Conservation (phyloP, 2,113 vertebrate species). For the Elgaria multicarinata region DNA sequence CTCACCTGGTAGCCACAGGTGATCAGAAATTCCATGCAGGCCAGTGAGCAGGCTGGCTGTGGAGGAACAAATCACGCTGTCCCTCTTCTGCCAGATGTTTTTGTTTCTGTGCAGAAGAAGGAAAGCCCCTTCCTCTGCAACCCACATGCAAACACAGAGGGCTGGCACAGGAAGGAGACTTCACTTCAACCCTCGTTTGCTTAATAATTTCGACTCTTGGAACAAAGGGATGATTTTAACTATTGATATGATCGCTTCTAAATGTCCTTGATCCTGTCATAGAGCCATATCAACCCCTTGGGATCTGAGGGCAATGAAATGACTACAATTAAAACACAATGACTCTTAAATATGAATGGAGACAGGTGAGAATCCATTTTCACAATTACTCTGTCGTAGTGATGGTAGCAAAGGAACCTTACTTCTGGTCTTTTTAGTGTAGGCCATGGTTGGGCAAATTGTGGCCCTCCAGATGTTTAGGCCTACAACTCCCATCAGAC, state of each 20-base stretch:
- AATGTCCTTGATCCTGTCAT: neutral
- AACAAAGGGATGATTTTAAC: neutral
- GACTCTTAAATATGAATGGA: neutral
- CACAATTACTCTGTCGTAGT: neutral
- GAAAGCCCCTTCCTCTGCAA: neutral
- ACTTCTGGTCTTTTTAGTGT: neutral
- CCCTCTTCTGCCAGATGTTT: neutral
- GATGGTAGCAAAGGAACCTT: neutral
- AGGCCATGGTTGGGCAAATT: too few relatives aligned
- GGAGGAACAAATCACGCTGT: neutral
- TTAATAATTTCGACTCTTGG: neutral
- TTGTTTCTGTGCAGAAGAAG: neutral
- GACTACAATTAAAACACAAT: neutral
- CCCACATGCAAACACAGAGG: neutral
- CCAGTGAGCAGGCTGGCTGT: accelerated
- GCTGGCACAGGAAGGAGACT: neutral
- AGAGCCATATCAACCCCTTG: neutral
- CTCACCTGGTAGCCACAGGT: neutral
- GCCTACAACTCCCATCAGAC: too few relatives aligned
- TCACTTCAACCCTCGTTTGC: too few relatives aligned
- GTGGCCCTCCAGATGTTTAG: too few relatives aligned
- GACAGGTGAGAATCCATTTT: neutral
- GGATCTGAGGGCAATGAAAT: neutral
- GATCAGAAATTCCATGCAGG: neutral
- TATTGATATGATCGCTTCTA: neutral